phyloP scores from a whole-genome alignment of 2,797 vertebrate genomes.

The Avahi laniger region DNA sequence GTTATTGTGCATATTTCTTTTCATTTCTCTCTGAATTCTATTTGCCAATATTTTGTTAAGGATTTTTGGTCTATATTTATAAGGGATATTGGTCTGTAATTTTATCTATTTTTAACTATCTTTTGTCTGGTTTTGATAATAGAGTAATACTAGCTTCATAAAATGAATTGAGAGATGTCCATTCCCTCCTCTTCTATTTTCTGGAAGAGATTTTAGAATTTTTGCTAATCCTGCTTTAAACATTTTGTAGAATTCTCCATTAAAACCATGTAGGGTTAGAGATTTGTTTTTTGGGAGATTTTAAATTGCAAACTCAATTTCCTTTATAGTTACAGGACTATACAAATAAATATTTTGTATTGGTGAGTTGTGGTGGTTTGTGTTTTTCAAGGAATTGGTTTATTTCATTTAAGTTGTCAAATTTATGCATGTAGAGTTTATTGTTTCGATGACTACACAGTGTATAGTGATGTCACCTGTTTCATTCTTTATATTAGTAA shows the following conservation, averaged over 20 bases:
- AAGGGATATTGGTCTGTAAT: not conserved
- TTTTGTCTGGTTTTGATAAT: not conserved
- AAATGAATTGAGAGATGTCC: not conserved
- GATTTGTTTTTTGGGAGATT: not conserved
- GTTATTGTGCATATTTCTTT: slow-evolving; percentile 6
- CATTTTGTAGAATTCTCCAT: not conserved
- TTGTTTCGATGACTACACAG: not conserved
- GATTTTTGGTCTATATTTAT: slow-evolving; percentile 10
- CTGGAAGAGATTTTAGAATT: slow-evolving; percentile 36
- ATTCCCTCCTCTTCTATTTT: not conserved
- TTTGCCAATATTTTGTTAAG: not conserved
- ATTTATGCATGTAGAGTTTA: not conserved
- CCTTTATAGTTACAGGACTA: not conserved
- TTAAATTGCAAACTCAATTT: slow-evolving; percentile 6
- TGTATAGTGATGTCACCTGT: not conserved
- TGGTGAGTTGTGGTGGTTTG: not conserved
- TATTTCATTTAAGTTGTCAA: not conserved
- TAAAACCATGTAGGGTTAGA: not conserved
- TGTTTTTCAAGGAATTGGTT: not conserved
- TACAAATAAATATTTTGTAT: not conserved
- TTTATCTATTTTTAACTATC: not conserved
- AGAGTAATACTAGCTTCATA: not conserved
- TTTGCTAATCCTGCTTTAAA: not conserved
- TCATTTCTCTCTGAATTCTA: slow-evolving; percentile 6
- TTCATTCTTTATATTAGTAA: not conserved